Evolutionary conservation across 2,888 invertebrate species (phyloP).

Genomic region (Pelosia muscerda): DNA sequence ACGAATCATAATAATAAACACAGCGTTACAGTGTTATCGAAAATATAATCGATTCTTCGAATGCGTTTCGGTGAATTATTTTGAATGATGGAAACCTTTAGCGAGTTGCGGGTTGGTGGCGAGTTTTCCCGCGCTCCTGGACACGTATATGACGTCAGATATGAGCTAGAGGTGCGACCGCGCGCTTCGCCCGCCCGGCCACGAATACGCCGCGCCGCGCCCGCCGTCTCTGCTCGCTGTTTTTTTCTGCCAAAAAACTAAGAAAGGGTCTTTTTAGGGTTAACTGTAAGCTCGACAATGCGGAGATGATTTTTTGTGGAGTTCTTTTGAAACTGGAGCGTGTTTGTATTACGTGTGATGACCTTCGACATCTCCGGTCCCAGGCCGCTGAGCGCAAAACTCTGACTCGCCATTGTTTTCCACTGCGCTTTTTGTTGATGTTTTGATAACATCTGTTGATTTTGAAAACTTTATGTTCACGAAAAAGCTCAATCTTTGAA

Average conservation of each 20-base stretch:
- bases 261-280: conserved; percentile 82
- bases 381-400: conserved; percentile 31
- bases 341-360: conserved; percentile 55
- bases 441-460: conserved; percentile 47
- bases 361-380: conserved; percentile 59
- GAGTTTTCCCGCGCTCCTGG: conserved; percentile 82
- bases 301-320: conserved; percentile 67
- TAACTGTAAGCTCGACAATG: conserved; percentile 73
- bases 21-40: conserved; percentile 69
- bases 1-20: conserved; percentile 80
- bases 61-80: conserved; percentile 58
- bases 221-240: conserved; percentile 62
- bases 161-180: conserved; percentile 73
- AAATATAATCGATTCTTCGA: conserved; percentile 61
- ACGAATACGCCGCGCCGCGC: conserved; percentile 74
- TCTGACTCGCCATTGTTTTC: conserved; percentile 46
- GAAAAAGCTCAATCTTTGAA: conserved; percentile 32
- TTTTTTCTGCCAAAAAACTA: conserved; percentile 84
- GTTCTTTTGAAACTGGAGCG: conserved; percentile 57
- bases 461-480: conserved; percentile 32
- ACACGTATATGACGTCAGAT: conserved; percentile 57
- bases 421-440: conserved; percentile 54
- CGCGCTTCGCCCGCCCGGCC: conserved; percentile 77
- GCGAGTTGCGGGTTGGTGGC: conserved; percentile 54
- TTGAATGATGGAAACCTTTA: conserved; percentile 52